phyloP scores from a whole-genome alignment of 2,888 invertebrate species.

The Scaeva pyrastri region DNA sequence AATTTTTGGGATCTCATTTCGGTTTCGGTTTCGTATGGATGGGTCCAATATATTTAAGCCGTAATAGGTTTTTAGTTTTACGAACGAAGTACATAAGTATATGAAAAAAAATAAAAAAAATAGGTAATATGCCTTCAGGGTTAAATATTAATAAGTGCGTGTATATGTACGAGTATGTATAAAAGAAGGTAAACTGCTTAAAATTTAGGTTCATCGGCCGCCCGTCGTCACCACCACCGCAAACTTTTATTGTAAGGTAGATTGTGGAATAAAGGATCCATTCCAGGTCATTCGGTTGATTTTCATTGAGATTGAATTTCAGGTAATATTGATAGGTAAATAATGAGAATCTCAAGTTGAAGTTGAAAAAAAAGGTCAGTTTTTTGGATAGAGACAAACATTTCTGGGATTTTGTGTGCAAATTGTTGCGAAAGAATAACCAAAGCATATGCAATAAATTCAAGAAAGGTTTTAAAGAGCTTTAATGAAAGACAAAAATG shows the following conservation, averaged over 20 bases:
- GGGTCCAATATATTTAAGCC: not conserved
- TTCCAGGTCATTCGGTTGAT: not conserved
- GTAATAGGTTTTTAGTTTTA: not conserved
- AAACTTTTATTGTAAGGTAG: not conserved
- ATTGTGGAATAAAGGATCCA: not conserved
- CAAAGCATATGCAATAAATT: too few species aligned
- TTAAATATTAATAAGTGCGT: slow-evolving; percentile 34
- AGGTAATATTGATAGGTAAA: not conserved
- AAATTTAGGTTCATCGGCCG: slow-evolving; percentile 13
- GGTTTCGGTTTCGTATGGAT: not conserved
- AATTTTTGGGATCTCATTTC: not conserved
- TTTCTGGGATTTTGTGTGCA: too few species aligned
- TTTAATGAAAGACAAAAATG: too few species aligned
- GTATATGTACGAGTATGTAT: not conserved
- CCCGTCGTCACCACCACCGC: too few species aligned
- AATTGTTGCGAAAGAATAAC: too few species aligned
- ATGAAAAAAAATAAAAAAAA: not conserved
- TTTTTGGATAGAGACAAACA: too few species aligned
- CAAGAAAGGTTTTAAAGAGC: too few species aligned
- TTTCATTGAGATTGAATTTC: not conserved
- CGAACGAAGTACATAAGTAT: too few species aligned
- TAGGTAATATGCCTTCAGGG: slow-evolving; percentile 19
- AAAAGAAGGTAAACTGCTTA: not conserved
- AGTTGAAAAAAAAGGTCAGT: not conserved
- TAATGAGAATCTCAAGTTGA: not conserved